Evolutionary conservation across 2,113 vertebrate genomes (phyloP), one percentile per base, ranked within the genome.

Genomic region (Tyrannus savana): DNA sequence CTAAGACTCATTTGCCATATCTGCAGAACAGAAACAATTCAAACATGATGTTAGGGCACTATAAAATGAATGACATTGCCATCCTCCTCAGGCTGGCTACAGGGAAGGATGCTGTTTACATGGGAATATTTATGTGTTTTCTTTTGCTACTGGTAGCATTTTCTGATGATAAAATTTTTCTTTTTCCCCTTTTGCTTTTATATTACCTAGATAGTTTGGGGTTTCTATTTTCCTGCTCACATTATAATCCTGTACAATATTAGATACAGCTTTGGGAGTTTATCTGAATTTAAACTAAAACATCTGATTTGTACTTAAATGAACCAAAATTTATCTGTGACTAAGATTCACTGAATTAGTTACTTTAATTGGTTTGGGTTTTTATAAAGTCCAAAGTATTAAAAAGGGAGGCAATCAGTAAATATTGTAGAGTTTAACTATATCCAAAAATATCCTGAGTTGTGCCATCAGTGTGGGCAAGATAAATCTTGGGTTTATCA

Each of bases 21-120:
- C 58, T 80, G 69, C 85, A 64, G 81, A 89, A 94, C 74, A 77
- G 73, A 93, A 95, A 63, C 52, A 71, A 83, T 93, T 91, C 53
- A 52, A 93, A 71, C 19, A 25, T 55, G 84, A 77, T 94, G 41
- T 76, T 93, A 77, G 50, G 56, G 37, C 19, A 59, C 81, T 89
- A 39, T 55, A 64, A 95, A 96, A 89, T 92, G 69, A 92, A 84
- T 52, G 85, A 8, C 41, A 35, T 73, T 89, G 73, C 24, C n/a
- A 37, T 82, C 50, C 41, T 92, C 52, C 79, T 27, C 56, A 77
- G 73, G n/a, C n/a, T 94, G 41, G 37, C 67, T 78, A 28, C 50
- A 59, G 58, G 87, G 13, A 56, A 78, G 31, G 33, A 71, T 27
- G 35, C 14, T 83, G 62, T 85, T 89, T 92, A 30, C 52, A 35